phyloP scores from a whole-genome alignment of 2,113 vertebrate species.

The Archilochus colubris region DNA sequence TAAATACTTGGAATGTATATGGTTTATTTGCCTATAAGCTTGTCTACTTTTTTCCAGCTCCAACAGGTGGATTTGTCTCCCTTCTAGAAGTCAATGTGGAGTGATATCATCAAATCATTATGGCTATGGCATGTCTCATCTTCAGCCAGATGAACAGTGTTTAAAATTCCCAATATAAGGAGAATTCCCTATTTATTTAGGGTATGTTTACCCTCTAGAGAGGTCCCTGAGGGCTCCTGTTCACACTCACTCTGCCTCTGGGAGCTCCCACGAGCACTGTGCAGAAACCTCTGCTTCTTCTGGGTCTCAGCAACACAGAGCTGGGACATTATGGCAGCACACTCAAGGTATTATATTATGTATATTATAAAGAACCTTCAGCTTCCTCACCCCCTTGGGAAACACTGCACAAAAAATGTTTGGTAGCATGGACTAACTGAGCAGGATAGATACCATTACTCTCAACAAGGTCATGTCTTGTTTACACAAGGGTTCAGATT shows the following conservation, averaged over 20 bases:
- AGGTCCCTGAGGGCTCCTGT: background rate
- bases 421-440: background rate
- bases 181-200: background rate
- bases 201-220: background rate
- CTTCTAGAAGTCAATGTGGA: background rate
- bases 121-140: background rate
- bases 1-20: background rate
- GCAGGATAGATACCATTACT: background rate
- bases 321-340: background rate
- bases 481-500: too few species aligned
- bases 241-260: background rate
- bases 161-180: background rate
- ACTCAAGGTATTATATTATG: background rate
- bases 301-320: accelerated
- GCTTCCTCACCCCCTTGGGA: background rate
- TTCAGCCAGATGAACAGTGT: background rate
- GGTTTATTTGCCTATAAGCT: background rate
- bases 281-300: background rate
- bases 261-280: background rate
- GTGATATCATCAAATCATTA: background rate
- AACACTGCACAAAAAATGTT: background rate
- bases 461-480: background rate
- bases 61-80: background rate
- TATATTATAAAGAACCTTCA: background rate
- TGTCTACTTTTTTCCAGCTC: background rate